Evolutionary conservation across 2,113 vertebrate genomes (phyloP).

Genomic region (Dryoscopus gambensis): DNA sequence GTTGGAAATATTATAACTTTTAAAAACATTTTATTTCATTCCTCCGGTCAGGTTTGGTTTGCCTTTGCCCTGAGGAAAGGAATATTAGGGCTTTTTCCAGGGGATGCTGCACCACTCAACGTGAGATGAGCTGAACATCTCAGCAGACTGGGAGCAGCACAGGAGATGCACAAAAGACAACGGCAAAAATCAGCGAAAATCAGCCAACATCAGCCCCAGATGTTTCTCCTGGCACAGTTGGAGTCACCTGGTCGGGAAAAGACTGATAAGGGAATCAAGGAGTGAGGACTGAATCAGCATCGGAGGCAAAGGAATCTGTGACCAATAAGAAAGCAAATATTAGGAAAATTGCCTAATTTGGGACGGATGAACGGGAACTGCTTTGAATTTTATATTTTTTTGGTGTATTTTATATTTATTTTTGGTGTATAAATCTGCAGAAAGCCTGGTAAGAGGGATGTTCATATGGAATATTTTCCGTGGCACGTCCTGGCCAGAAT

Average conservation of each 20-base stretch:
- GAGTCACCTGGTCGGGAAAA: not conserved
- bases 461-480: not conserved
- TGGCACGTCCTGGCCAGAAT: not conserved
- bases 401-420: too few species aligned
- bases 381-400: too few species aligned
- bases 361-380: not conserved
- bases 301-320: rapidly evolving
- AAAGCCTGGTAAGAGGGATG: not conserved
- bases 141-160: not conserved
- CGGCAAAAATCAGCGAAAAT: rapidly evolving
- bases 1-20: not conserved
- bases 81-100: not conserved
- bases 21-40: not conserved
- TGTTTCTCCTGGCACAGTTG: not conserved
- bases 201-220: not conserved
- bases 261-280: not conserved
- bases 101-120: not conserved
- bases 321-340: not conserved
- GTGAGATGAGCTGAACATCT: not conserved
- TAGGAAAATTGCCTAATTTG: not conserved
- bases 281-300: not conserved
- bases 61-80: not conserved
- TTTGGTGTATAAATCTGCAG: not conserved
- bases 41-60: not conserved
- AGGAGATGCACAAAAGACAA: not conserved